Evolutionary conservation across 2,888 invertebrate genomes (phyloP).

Genomic region (Cosmia pyralina): DNA sequence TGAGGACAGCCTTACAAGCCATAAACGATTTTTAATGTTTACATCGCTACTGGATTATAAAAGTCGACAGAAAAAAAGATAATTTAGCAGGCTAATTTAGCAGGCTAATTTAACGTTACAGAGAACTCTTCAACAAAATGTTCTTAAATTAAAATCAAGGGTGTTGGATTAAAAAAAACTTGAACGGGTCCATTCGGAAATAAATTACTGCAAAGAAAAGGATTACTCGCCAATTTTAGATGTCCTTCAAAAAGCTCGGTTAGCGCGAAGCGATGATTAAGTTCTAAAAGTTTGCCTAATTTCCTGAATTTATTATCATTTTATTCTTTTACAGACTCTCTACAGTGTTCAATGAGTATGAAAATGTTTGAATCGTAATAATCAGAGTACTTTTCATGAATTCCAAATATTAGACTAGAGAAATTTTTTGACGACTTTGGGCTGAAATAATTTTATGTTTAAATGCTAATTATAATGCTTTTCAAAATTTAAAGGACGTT

Average conservation of each 20-base stretch:
- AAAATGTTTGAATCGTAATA: slow-evolving; percentile 64
- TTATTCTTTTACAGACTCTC: slow-evolving; percentile 63
- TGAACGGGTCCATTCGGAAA: slow-evolving; percentile 70
- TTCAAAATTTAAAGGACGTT: neutral
- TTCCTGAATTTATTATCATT: slow-evolving; percentile 72
- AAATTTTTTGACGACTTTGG: slow-evolving; percentile 40
- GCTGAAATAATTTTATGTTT: slow-evolving; percentile 4
- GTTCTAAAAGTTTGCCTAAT: slow-evolving; percentile 73
- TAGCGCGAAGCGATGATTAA: slow-evolving; percentile 73
- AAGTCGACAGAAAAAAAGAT: neutral
- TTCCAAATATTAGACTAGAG: slow-evolving; percentile 34
- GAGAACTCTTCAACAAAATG: slow-evolving; percentile 44
- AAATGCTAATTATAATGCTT: neutral
- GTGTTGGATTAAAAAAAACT: slow-evolving; percentile 63
- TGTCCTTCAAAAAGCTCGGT: slow-evolving; percentile 73
- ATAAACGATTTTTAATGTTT: no score
- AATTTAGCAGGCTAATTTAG: slow-evolving; percentile 42
- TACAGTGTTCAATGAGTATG: slow-evolving; percentile 65
- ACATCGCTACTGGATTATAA: no score
- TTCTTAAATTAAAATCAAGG: slow-evolving; percentile 71
- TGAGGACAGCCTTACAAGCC: no score
- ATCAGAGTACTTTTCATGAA: slow-evolving; percentile 52
- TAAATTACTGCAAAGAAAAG: slow-evolving; percentile 75
- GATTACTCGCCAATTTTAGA: slow-evolving; percentile 75
- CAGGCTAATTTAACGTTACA: slow-evolving; percentile 44